Base-by-base conservation (phyloP, 30 jellyfish, hydroid and myxozoan genomes). In the Hydractinia symbiolongicarpus region DNA sequence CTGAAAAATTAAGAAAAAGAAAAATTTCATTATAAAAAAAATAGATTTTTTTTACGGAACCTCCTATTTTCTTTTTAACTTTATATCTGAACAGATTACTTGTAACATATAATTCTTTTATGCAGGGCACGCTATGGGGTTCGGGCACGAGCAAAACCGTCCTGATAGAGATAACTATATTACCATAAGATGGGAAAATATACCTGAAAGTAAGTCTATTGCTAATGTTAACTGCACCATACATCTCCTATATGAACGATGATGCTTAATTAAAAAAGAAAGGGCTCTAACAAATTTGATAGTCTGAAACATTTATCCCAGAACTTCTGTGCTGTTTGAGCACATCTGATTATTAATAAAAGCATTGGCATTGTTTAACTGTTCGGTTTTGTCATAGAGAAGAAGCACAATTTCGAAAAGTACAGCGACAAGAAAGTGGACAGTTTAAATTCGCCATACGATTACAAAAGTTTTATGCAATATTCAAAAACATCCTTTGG, bases 401-500 rank as follows among this genome's bases (percentile, higher is more conserved):
- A 84, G 84, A 81, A 76, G 72, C 95, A 90, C 79, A 91, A 91
- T 70, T 91, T 91, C 92, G 79, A 64, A 69, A 81, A 82, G 61
- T 88, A 86, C 77, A 77, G 57, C 79, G 82, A 86, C 83, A 77
- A 91, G 11, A 55, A 67, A 50, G 86, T 91, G 5, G 98, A 91
- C 91, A 91, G 98, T 67, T 73, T 91, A 64, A 86, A 86, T 79
- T 81, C 96, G 20, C 84, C 85, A 14, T 91, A 91, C 66, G 98
- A 91, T 64, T 91, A 86, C 82, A 5, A 49, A n/a, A 83, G 95
- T 6, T 87, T 86, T 13, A 91, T 91, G 98, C 98, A 91, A 66
- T 91, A 91, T 72, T 82, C 95, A 44, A 86, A 82, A 62, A 86
- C 95, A 20, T 94, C 98, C 8, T 91, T 91, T 83, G 98, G 98